A percentile compares a stretch with the other conserved stretches of the same genome.
These are phyloP conservation scores for Heliconius ethilla DNA, from an alignment of 2,888 invertebrate genomes.

Conservation along the genomic window DNA sequence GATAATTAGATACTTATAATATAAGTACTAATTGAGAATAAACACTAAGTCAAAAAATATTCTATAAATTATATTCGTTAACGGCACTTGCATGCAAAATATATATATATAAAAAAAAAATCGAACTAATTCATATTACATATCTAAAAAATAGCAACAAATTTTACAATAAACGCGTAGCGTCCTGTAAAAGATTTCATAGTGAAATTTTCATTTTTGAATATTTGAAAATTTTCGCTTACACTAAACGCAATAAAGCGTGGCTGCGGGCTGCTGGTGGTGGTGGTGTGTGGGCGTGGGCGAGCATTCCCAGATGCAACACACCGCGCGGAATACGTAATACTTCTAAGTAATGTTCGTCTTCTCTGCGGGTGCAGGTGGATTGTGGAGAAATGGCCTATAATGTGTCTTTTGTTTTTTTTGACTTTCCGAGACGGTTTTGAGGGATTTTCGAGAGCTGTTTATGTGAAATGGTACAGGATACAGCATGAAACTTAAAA, in stretches of 20 bases:
- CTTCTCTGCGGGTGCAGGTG: constrained; percentile 23
- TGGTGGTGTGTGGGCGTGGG: constrained; percentile 30
- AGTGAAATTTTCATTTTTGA: constrained; percentile 46
- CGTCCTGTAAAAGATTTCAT: neutral
- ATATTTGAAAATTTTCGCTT: constrained; percentile 46
- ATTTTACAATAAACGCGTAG: neutral
- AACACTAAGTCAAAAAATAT: no score
- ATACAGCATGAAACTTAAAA: no score
- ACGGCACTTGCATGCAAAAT: no score
- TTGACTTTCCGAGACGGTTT: neutral
- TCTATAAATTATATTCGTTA: no score
- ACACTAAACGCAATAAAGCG: constrained; percentile 45
- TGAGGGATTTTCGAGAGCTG: no score
- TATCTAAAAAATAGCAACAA: neutral
- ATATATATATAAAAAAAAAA: no score
- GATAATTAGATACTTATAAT: no score
- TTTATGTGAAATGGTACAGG: no score
- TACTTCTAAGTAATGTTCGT: constrained; percentile 50
- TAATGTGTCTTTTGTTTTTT: neutral
- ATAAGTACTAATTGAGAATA: no score
- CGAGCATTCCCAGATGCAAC: constrained; percentile 43
- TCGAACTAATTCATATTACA: no score
- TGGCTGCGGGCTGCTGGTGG: constrained; percentile 28
- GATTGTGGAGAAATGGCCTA: constrained; percentile 13
- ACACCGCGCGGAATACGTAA: constrained; percentile 51